Evolutionary conservation across 2,797 vertebrate species (phyloP), one percentile per base, ranked within the genome.

Genomic region (Thripadectes ignobilis): DNA sequence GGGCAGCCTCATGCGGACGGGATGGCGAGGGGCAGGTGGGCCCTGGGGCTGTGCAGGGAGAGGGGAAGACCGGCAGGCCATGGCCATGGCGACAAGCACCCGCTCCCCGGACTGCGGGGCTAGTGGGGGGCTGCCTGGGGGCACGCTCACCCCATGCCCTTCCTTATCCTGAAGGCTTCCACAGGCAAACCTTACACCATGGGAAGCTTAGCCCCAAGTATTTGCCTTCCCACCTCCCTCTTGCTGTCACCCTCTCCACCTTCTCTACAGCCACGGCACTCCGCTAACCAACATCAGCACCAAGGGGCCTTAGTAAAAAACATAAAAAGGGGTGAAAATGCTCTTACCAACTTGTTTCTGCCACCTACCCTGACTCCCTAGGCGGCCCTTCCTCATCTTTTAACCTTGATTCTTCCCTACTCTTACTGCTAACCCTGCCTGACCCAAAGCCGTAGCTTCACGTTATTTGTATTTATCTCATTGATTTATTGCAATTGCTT

Each of bases 291-390:
- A 2, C 26, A 22, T 22, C 34, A 10, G 6, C 63, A 9, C 76
- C 52, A 10, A 4, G 0, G 24, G 2, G 6, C 43, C n/a, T 41
- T 16, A 12, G 5, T 3, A 41, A 41, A 79, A 2, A 24, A 27
- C 4, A 3, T 8, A 10, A 39, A 3, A 2, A 38, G 2, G 3
- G 1, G 5, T 1, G 2, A 22, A 43, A 54, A 46, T 23, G 0
- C n/a, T 46, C 45, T 58, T n/a, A 36, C 5, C 13, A 19, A 7
- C 1, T 76, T 7, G 0, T 9, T 29, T 54, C 32, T 22, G 10
- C 8, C 5, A 7, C 18, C 10, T 19, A 14, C 16, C 34, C 23
- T 13, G 4, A 34, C 30, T 24, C n/a, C 39, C 27, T 10, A 19
- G 21, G 5, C 2, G 4, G 51, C 6, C 9, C 23, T 38, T 38